Percentiles rank a stretch among this genome's conserved stretches.
These are phyloP conservation scores for Cheiracanthium punctorium DNA, from an alignment of 2,888 invertebrate genomes.

Conservation along the genomic window DNA sequence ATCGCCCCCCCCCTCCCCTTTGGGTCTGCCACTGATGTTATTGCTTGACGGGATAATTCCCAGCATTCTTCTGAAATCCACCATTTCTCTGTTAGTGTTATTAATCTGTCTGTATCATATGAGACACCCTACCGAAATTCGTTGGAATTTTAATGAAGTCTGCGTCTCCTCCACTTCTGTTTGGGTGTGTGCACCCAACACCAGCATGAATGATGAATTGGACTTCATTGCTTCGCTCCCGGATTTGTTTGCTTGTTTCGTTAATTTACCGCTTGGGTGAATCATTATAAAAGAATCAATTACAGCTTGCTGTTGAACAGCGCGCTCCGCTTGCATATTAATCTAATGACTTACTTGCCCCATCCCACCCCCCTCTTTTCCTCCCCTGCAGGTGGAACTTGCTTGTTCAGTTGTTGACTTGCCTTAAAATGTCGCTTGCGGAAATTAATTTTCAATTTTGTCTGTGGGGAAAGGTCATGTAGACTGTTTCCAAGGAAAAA, in stretches of 20 bases:
- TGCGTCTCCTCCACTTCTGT: neutral
- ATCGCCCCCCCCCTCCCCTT: too few relatives aligned
- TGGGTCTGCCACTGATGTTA: too few relatives aligned
- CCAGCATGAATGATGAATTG: neutral
- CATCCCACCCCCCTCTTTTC: too few relatives aligned
- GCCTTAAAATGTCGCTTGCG: neutral
- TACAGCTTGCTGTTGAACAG: constrained; percentile 4
- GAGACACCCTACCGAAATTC: neutral
- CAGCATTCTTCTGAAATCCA: too few relatives aligned
- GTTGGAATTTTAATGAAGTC: neutral
- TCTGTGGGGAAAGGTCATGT: neutral
- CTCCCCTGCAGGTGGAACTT: neutral
- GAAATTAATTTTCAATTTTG: neutral
- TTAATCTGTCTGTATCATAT: too few relatives aligned
- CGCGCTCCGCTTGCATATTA: neutral
- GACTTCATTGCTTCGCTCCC: neutral
- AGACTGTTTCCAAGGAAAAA: too few relatives aligned
- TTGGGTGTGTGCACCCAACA: neutral
- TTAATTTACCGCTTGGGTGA: constrained; percentile 20
- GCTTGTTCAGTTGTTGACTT: neutral
- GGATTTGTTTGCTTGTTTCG: neutral
- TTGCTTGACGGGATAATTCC: too few relatives aligned
- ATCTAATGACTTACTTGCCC: neutral
- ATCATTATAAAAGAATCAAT: constrained; percentile 48
- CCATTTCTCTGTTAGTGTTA: too few relatives aligned